Conservation (phyloP, 2,113 vertebrate species). For the Hyperopisus bebe region DNA sequence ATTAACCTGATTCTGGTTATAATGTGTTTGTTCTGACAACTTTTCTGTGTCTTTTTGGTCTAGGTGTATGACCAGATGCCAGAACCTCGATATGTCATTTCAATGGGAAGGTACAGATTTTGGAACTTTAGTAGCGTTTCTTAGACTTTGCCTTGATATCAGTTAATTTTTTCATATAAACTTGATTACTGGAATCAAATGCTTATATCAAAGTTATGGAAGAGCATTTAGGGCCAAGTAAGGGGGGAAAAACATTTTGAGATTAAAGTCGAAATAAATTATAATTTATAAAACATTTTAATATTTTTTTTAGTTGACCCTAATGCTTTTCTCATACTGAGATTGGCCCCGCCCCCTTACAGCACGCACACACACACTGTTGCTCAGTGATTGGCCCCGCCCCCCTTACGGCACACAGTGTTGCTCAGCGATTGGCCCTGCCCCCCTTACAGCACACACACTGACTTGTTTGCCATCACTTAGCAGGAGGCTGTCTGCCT, state of each 20-base stretch:
- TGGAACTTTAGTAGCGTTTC: not conserved
- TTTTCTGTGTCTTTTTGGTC: slow-evolving; percentile 12
- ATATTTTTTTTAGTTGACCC: not conserved
- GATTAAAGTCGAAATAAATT: not conserved
- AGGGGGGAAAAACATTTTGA: not conserved
- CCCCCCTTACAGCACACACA: not conserved
- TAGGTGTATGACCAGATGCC: slow-evolving; percentile 99
- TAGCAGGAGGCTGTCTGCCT: not conserved
- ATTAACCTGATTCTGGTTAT: not conserved
- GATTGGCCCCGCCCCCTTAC: not conserved
- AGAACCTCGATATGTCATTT: slow-evolving; percentile 90
- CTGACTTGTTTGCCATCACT: not conserved
- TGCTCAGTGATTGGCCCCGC: too few species aligned
- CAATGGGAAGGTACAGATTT: slow-evolving; percentile 84
- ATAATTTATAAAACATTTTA: too few species aligned
- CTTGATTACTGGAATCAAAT: not conserved
- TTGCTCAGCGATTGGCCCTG: too few species aligned
- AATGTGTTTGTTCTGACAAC: not conserved
- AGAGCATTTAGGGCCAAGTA: not conserved
- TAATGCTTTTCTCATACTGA: not conserved
- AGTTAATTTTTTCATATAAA: not conserved
- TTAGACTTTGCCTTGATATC: not conserved
- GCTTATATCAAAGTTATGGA: not conserved
- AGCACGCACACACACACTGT: too few species aligned
- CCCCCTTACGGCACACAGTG: not conserved